Evolutionary conservation across 2,888 invertebrate species (phyloP), one percentile per base, ranked within the genome.

Genomic region (Plusia festucae): DNA sequence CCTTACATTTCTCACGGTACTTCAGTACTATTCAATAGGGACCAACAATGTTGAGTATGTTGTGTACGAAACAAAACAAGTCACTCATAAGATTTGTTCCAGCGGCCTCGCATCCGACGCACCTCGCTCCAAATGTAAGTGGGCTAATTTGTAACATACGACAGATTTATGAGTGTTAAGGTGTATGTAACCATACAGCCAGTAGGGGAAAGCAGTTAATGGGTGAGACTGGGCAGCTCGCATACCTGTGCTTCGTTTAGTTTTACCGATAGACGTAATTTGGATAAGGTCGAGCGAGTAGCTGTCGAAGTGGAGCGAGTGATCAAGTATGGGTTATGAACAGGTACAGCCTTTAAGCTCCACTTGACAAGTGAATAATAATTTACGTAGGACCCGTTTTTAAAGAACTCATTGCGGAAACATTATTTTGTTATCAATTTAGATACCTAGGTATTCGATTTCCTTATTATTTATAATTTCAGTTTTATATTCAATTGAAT

Each of bases 131-230:
- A 75, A 82, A 82, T 78, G 74, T 83, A 83, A 85, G 86, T 85
- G 82, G 85, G 81, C 81, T 88, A 87, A 88, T 90, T 88, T 88
- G 85, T 88, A 82, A 82, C 78, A 79, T 88, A 83, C 81, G 88
- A 91, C 90, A 91, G 91, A 91, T 91, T 92, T 92, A 92, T 89
- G 86, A 84, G 79, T 71, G 68, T 77, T 71, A 81, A 82, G 78
- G 82, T 79, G 77, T 76, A 65, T 55, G 75, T 82, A 82, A 79
- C 79, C 71, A 71, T 80, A 79, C 81, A 69, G 72, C 68, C 71
- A 76, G 58, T 44, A 18, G 64, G 86, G 82, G 89, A 91, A 89
- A 92, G 90, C 78, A 78, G 86, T 79, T 89, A 87, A 89, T 90
- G 86, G 84, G 74, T 69, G 79, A 82, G 79, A 83, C 82, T 73